Evolutionary conservation across 2,113 vertebrate genomes (phyloP), one percentile per base, ranked within the genome.

Genomic region (Thunnus thynnus): DNA sequence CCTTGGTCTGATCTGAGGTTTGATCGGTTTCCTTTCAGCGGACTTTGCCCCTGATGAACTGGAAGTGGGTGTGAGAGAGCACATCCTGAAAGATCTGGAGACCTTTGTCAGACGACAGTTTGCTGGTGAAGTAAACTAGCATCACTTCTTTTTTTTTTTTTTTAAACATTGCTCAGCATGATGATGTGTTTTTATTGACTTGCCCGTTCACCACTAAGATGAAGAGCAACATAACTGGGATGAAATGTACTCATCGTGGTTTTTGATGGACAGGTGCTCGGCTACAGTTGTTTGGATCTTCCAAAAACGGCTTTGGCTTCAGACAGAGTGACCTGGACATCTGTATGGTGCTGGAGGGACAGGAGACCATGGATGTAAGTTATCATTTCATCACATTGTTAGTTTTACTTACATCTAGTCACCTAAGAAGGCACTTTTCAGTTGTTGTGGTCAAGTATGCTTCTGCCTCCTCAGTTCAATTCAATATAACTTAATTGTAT

Each of bases 281-380:
- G 72, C 91, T 99, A 72, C 95, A 94, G 80, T 94, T 99, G 36
- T 99, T 99, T 95, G 97, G 97, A 55, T 99, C 97, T 4, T 99
- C 97, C 72, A 98, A 96, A 95, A 99, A 99, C 91, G 97, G 97
- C 55, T 98, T 97, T 95, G 97, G 97, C 46, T 98, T 99, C 93
- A 97, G 95, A 88, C 95, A 98, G 93, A 99, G 97, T 93, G 97
- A 99, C 91, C 95, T 98, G 10, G 97, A 99, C 88, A 96, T 99
- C 80, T 99, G 97, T 87, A 97, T 98, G 97, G 97, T 97, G 20
- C 84, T 98, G 79, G 96, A 98, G 74, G 97, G 97, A 5, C 91
- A 93, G 71, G 96, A 98, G 78, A 96, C 94, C 66, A 94, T 97
- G 72, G 96, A 97, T 93, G 97, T 98, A 64, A 72, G 89, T 76